Conservation (phyloP, 2,113 vertebrate genomes). For the Heterotis niloticus region DNA sequence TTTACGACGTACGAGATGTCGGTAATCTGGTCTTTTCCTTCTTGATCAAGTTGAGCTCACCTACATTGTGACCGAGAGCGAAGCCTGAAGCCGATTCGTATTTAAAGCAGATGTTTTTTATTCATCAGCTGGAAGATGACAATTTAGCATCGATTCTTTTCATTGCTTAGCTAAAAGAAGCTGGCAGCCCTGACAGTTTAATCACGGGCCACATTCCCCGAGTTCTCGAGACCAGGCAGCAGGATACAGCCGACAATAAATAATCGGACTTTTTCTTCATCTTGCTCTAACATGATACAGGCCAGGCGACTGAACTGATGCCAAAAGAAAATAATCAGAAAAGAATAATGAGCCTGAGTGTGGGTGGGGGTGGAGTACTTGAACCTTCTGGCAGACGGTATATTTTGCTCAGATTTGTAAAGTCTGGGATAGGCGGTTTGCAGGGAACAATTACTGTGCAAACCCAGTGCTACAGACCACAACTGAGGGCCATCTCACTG, state of each 20-base stretch:
- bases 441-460: not conserved
- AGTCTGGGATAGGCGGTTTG: not conserved
- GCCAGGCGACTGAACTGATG: slow-evolving; percentile 30
- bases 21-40: not conserved
- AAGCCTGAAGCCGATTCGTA: not conserved
- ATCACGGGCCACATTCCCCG: slow-evolving; percentile 21
- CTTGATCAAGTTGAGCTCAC: not conserved
- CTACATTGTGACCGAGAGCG: not conserved
- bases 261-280: slow-evolving; percentile 24
- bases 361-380: not conserved
- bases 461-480: too few relatives aligned
- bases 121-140: slow-evolving; percentile 9
- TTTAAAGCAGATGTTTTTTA: not conserved
- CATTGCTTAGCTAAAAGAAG: not conserved
- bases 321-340: slow-evolving; percentile 31
- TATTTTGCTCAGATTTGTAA: not conserved
- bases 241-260: slow-evolving; percentile 23
- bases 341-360: slow-evolving; percentile 22
- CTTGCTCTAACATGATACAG: slow-evolving; percentile 22
- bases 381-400: slow-evolving; percentile 13
- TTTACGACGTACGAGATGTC: too few relatives aligned
- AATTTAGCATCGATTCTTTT: slow-evolving; percentile 15
- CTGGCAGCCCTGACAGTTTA: slow-evolving; percentile 29
- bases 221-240: slow-evolving; percentile 19
- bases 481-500: not conserved